These are phyloP conservation scores for Danaus chrysippus DNA, from an alignment of 2,888 invertebrate species.

Conservation along the genomic window DNA sequence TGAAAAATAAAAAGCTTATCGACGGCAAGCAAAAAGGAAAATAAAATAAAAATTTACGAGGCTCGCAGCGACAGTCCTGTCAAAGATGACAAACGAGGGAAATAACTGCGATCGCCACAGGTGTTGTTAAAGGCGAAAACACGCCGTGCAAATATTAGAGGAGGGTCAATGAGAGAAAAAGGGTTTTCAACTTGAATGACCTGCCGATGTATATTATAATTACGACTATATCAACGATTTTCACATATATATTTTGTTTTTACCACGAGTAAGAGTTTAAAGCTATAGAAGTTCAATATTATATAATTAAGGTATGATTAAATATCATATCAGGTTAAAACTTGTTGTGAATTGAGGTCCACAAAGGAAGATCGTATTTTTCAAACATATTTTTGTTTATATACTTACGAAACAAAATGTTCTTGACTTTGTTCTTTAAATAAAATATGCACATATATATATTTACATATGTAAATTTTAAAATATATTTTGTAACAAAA, in stretches of 20 bases:
- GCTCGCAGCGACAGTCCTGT: constrained; percentile 44
- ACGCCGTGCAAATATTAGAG: constrained; percentile 34
- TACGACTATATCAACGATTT: constrained; percentile 12
- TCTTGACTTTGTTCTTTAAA: too few species aligned
- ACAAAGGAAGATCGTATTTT: too few species aligned
- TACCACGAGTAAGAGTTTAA: background rate
- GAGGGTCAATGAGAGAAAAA: constrained; percentile 17
- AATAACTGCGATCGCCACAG: constrained; percentile 46
- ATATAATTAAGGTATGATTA: too few species aligned
- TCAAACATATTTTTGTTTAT: too few species aligned
- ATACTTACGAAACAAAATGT: too few species aligned
- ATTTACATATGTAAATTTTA: too few species aligned
- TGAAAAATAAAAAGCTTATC: constrained; percentile 40
- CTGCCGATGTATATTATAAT: constrained; percentile 11
- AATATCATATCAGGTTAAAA: too few species aligned
- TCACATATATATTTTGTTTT: background rate
- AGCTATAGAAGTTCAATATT: too few species aligned
- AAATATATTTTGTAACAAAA: too few species aligned
- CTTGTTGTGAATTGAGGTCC: too few species aligned
- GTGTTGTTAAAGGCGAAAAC: constrained; percentile 47
- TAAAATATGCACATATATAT: too few species aligned
- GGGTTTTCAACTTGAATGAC: constrained; percentile 15
- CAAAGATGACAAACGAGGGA: constrained; percentile 52
- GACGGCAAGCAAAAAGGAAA: constrained; percentile 39
- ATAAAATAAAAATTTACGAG: constrained; percentile 65